Base-by-base conservation (phyloP, 2,797 vertebrate genomes). In the Centroberyx gerrardi region DNA sequence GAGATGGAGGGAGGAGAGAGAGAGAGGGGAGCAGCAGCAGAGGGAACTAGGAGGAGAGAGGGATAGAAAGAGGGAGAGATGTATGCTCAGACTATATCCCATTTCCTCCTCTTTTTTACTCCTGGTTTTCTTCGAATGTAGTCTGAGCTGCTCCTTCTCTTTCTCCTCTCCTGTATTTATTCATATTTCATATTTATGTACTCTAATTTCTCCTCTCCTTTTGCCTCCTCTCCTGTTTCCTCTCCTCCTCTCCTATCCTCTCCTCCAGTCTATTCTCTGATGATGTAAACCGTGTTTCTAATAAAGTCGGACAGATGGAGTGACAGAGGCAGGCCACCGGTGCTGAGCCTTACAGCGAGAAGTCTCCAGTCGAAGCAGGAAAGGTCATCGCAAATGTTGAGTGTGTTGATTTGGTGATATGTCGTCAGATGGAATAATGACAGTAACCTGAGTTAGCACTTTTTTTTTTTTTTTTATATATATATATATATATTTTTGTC, bases 351-450 rank as follows among this genome's bases (percentile, higher is more conserved):
- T 17, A 10, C 28, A 42, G 52, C 54, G 55, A 31, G 33, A 54
- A 28, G 13, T 46, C 48, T 46, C 13, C 15, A 10, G 53, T 5
- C 10, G 48, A 69, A 54, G 48, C n/a, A 2, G 5, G 28, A 76
- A 56, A 73, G 64, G 74, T 73, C 68, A 70, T 49, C 10, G 0
- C n/a, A 29, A 49, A 51, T 38, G 5, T 56, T 22, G 4, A 12
- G 31, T 17, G 36, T 49, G 15, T 48, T 40, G 33, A 61, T 78
- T 33, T 55, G 31, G 9, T 52, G 58, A 71, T 38, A 28, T 13
- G 28, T 73, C 48, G 4, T 63, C 65, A 59, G 52, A 51, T 69
- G 42, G 55, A 72, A 51, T 58, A 68, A 78, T 61, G 62, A 74
- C 67, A 75, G 13, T 7, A n/a, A 27, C 48, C 18, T 56, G 40